Percentiles rank a stretch among this genome's conserved stretches.
Conservation (phyloP, 2,888 invertebrate species). For the Agelastica alni region DNA sequence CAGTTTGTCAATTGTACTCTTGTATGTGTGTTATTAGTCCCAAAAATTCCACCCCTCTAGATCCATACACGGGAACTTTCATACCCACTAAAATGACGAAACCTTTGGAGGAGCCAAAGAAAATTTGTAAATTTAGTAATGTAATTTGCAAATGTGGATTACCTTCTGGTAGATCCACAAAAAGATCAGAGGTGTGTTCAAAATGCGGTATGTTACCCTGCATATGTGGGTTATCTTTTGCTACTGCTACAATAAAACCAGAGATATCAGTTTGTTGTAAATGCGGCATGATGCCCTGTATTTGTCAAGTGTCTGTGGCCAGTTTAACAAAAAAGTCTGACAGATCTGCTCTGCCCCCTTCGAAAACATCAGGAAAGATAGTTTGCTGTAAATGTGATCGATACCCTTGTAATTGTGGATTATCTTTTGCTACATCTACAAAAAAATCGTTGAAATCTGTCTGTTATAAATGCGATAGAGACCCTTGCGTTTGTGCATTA, state of each 20-base stretch:
- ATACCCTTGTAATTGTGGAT: too few relatives aligned
- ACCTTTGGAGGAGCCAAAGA: neutral
- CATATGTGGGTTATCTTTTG: neutral
- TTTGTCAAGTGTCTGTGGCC: neutral
- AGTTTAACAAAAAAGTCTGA: too few relatives aligned
- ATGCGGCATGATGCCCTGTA: neutral
- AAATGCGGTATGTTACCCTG: neutral
- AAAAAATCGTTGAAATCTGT: too few relatives aligned
- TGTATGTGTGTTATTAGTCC: slow-evolving; percentile 10
- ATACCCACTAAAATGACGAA: neutral
- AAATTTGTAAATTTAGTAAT: slow-evolving; percentile 3
- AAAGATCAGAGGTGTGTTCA: neutral
- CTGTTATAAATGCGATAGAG: too few relatives aligned
- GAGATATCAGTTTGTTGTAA: neutral
- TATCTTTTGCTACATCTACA: too few relatives aligned
- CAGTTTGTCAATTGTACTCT: slow-evolving; percentile 10
- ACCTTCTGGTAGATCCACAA: neutral
- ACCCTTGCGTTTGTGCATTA: too few relatives aligned
- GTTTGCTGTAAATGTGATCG: too few relatives aligned
- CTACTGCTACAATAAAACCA: neutral
- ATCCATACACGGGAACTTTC: neutral
- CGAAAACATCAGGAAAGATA: too few relatives aligned
- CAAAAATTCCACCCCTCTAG: neutral
- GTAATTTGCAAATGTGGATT: slow-evolving; percentile 4
- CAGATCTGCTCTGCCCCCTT: too few relatives aligned